Conservation (phyloP, 2,888 invertebrate species). For the Archips xylosteana region DNA sequence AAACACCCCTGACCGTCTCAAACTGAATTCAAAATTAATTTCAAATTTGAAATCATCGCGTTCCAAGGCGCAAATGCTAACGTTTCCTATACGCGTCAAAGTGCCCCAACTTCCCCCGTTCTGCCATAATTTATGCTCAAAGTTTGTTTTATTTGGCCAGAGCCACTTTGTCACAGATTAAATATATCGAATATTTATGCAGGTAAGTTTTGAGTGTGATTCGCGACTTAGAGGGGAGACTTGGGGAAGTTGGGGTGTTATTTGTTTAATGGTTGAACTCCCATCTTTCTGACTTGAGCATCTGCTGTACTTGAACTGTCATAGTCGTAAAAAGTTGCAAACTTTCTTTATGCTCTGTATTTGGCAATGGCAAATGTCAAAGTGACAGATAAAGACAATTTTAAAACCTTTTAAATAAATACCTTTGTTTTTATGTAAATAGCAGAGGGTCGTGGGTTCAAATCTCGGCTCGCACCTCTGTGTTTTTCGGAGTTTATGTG, state of each 20-base stretch:
- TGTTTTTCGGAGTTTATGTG: too few species aligned
- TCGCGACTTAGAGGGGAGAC: neutral
- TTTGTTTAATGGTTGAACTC: neutral
- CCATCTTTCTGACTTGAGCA: too few species aligned
- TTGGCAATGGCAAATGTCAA: too few species aligned
- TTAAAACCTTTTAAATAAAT: too few species aligned
- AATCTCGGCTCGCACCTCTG: too few species aligned
- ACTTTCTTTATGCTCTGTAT: too few species aligned
- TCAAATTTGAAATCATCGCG: neutral
- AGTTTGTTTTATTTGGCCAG: slow-evolving; percentile 30
- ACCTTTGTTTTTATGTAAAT: too few species aligned
- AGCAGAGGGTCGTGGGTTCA: too few species aligned
- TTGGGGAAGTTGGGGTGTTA: neutral
- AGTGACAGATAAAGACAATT: too few species aligned
- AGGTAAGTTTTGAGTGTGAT: slow-evolving; percentile 10
- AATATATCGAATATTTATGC: slow-evolving; percentile 37
- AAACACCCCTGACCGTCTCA: neutral
- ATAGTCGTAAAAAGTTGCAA: too few species aligned
- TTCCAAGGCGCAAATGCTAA: neutral
- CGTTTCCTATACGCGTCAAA: slow-evolving; percentile 14
- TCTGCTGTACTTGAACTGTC: too few species aligned
- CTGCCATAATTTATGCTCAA: slow-evolving; percentile 25
- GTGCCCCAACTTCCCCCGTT: slow-evolving; percentile 29
- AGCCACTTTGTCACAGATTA: slow-evolving; percentile 33
- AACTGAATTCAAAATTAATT: slow-evolving; percentile 12